Base-by-base conservation (phyloP, 2,888 invertebrate species). In the Gryllus longicercus region DNA sequence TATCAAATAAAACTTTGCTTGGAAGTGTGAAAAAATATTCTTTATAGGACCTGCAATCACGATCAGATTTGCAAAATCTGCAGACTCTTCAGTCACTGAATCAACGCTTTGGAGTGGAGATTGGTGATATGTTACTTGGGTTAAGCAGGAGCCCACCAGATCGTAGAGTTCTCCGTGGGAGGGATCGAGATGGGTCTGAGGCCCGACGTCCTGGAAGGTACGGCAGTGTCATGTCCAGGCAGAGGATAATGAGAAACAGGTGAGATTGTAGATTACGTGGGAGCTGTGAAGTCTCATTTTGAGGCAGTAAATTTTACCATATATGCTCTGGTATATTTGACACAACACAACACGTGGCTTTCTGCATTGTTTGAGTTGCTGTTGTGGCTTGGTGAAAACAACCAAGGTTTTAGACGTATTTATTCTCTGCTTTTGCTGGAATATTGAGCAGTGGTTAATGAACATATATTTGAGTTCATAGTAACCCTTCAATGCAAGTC, bases 151-250 rank as follows among this genome's bases (percentile, higher is more conserved):
- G 77, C 77, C 50, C 77, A 23, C 81, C 77, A 23, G 82, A 81
- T 21, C 75, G 82, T 18, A 76, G 82, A 51, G 80, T 79, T 49
- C 50, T 79, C n/a, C 79, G 82, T n/a, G 82, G 81, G 50, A 81
- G 83, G 82, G 77, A 82, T 16, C 83, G 83, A 18, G 82, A 81
- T 79, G 77, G 81, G 77, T 80, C 81, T 78, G 84, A 84, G 51
- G 79, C 83, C 74, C 84, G 84, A 77, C 84, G 84, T 51, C 81
- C 84, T 51, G 83, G 82, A 79, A 84, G 84, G 85, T 85, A 84
- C 76, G 80, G 82, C 82, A 80, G 81, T 82, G 76, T 82, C 80
- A 75, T 82, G 75, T 83, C 80, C 25, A 81, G 80, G 81, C 81
- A 81, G 51, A 76, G 77, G 78, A 75, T 80, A 79, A 63, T 79